Percentiles rank a stretch among this genome's conserved stretches.
Evolutionary conservation across 2,113 vertebrate species (phyloP).

Genomic region (Brachypteracias leptosomus): DNA sequence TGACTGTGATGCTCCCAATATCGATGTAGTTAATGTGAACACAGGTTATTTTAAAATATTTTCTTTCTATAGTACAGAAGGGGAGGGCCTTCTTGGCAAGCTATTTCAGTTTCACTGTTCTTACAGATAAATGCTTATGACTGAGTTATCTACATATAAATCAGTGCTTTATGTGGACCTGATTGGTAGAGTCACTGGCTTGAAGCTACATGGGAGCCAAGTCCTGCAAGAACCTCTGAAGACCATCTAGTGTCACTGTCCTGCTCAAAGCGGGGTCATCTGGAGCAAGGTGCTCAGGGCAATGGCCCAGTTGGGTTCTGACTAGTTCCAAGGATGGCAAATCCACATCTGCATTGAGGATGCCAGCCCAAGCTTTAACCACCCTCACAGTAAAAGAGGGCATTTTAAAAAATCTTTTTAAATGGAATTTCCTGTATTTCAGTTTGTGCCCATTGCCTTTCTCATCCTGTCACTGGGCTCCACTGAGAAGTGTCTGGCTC

Average conservation of each 20-base stretch:
- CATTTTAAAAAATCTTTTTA: background rate
- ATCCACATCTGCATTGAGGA: background rate
- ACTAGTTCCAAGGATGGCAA: background rate
- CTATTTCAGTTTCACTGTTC: background rate
- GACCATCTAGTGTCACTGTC: no score
- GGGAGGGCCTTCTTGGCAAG: background rate
- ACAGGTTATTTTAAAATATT: background rate
- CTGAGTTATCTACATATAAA: background rate
- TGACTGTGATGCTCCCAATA: background rate
- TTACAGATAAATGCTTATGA: background rate
- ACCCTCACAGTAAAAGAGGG: background rate
- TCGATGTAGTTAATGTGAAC: accelerated
- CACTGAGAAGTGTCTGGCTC: background rate
- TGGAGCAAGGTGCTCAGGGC: background rate
- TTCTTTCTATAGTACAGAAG: background rate
- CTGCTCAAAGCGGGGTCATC: background rate
- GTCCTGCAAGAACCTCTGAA: background rate
- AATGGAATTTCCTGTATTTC: background rate
- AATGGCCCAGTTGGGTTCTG: background rate
- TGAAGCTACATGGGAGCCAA: background rate
- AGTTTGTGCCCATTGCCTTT: background rate
- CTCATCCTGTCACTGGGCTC: background rate
- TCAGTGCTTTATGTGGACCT: background rate
- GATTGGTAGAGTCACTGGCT: background rate
- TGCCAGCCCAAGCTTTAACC: background rate